Evolutionary conservation across 2,888 invertebrate species (phyloP), one percentile per base, ranked within the genome.

Genomic region (Poecilobothrus nobilitatus): DNA sequence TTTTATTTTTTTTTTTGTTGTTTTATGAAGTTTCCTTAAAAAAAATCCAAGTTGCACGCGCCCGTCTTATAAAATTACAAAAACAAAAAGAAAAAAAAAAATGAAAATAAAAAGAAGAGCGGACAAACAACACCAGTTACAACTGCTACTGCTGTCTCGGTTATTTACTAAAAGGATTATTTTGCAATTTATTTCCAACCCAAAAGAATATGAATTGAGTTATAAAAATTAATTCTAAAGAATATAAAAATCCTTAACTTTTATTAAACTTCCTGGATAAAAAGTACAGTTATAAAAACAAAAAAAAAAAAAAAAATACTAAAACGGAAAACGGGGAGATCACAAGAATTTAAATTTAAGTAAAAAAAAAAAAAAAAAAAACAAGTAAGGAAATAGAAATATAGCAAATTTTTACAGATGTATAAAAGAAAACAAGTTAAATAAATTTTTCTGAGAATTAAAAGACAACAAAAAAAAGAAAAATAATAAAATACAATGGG

Each of bases 161-260:
- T 53, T 53, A 53, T 53, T 53, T 53, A 53, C 53, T 53, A 53
- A 53, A 53, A 53, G 53, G 53, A 53, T 53, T 53, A 53, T 53
- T 53, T 53, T 53, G 53, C 53, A 53, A 53, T 53, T 53, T 53
- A 53, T 53, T 53, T 53, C 53, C 15, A 12, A 6, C 15, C 53
- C 53, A 53, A 12, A 37, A 18, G 53, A 53, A 53, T 53, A 53
- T 53, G 53, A 53, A 53, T 53, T 53, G 53, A 53, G 53, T 53
- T 53, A 53, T 53, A 53, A 18, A 53, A 53, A 53, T 53, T 53
- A 53, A 53, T 53, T 53, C 53, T 53, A 53, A 53, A 53, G 53
- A 53, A 53, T 53, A 53, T 53, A 53, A 53, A 53, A 53, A 53
- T 53, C 53, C 53, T 53, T 53, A 53, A 53, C 53, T 53, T 53